These are phyloP conservation scores for Hycleus cichorii DNA, from an alignment of 1,140 invertebrate genomes.

Conservation along the genomic window DNA sequence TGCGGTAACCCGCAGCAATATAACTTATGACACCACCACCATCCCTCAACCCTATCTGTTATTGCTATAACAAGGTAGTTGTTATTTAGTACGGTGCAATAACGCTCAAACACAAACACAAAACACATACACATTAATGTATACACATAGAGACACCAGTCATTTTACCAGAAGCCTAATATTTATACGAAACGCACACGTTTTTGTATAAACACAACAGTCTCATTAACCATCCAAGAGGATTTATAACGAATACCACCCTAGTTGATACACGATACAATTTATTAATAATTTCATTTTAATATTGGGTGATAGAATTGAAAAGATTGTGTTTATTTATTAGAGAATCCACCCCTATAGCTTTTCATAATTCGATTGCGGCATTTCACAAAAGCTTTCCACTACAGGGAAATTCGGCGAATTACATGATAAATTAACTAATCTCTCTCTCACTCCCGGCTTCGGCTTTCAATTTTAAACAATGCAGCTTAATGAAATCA, in stretches of 20 bases:
- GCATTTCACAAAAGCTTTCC: constrained; percentile 26
- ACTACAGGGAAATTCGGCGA: constrained; percentile 33
- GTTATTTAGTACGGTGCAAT: constrained; percentile 17
- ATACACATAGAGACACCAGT: constrained; percentile 3
- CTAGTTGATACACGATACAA: not conserved
- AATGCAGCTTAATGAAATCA: constrained; percentile 42
- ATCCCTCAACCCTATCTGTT: constrained; percentile 7
- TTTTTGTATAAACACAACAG: constrained; percentile 5
- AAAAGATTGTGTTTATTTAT: not conserved
- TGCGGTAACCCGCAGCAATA: constrained; percentile 10
- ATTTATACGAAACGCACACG: constrained; percentile 14
- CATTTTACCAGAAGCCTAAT: constrained; percentile 13
- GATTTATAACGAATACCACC: constrained; percentile 8
- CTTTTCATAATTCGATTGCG: constrained; percentile 25
- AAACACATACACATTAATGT: too few species aligned
- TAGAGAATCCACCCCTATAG: too few species aligned
- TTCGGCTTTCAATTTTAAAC: constrained; percentile 40
- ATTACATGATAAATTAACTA: constrained; percentile 43
- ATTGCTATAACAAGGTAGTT: constrained; percentile 13
- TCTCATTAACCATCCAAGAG: constrained; percentile 9
- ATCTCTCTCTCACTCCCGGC: constrained; percentile 26
- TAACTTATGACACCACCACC: constrained; percentile 7
- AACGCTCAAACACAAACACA: constrained; percentile 9
- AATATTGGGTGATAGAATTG: not conserved
- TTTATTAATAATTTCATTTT: not conserved